Percentiles rank a stretch among this genome's conserved stretches.
Evolutionary conservation across 1,140 invertebrate species (phyloP).

Genomic region (Drosophila seguyi): DNA sequence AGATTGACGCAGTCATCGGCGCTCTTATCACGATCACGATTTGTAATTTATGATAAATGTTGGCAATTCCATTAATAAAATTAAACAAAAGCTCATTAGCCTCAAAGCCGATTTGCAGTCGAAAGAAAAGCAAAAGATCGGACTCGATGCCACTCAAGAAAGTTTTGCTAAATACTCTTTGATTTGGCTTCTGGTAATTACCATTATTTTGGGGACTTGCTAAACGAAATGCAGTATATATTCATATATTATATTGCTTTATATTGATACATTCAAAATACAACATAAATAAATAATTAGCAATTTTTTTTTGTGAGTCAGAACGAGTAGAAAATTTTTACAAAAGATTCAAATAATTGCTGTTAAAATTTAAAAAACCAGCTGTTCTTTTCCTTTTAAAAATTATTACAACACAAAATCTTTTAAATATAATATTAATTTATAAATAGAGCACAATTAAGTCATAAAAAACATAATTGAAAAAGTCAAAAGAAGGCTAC

Average conservation of each 20-base stretch:
- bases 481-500: not conserved
- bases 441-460: too few relatives aligned
- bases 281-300: not conserved
- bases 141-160: constrained; percentile 16
- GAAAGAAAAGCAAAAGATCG: constrained; percentile 36
- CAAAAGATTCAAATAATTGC: too few relatives aligned
- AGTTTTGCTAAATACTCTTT: constrained; percentile 1
- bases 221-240: too few relatives aligned
- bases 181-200: not conserved
- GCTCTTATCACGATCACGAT: constrained; percentile 79
- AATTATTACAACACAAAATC: too few relatives aligned
- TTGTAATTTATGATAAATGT: constrained; percentile 83
- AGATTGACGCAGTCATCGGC: constrained; percentile 46
- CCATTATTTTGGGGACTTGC: not conserved
- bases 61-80: constrained; percentile 83
- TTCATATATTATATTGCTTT: not conserved
- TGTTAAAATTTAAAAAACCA: too few relatives aligned
- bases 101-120: constrained; percentile 51
- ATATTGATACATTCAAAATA: too few relatives aligned
- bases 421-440: too few relatives aligned
- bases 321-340: too few relatives aligned
- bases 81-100: constrained; percentile 81
- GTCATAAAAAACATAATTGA: too few relatives aligned
- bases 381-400: too few relatives aligned
- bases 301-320: too few relatives aligned